Conservation (phyloP, 2,797 vertebrate species). For the Rousettus madagascariensis region DNA sequence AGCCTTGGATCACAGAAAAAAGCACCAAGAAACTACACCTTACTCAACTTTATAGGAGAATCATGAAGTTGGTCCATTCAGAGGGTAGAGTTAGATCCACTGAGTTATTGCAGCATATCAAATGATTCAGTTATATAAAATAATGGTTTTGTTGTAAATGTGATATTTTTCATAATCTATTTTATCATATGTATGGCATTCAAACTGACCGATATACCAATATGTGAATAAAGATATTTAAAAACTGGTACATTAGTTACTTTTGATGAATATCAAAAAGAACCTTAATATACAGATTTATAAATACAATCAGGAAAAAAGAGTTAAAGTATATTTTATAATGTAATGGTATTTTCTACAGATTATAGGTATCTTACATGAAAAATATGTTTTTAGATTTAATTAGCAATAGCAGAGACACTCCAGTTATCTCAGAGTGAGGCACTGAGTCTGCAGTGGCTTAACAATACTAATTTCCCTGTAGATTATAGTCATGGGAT, state of each 20-base stretch:
- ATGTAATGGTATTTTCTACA: not conserved
- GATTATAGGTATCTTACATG: not conserved
- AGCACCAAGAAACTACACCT: not conserved
- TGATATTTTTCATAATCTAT: not conserved
- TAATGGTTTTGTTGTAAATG: slow-evolving; percentile 12
- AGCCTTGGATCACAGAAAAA: not conserved
- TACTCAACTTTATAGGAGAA: not conserved
- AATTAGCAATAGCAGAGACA: not conserved
- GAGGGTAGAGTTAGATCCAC: not conserved
- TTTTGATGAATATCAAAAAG: slow-evolving; percentile 24
- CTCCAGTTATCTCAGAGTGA: not conserved
- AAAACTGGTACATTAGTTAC: not conserved
- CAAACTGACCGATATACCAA: slow-evolving; percentile 6
- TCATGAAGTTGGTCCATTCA: not conserved
- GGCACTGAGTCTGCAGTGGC: not conserved
- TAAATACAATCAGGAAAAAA: not conserved
- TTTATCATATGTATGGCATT: slow-evolving; percentile 17
- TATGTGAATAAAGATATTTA: slow-evolving; percentile 70
- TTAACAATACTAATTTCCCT: not conserved
- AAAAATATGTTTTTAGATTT: not conserved
- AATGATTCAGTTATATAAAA: not conserved
- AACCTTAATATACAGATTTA: not conserved
- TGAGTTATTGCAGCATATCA: not conserved
- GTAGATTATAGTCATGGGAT: too few relatives aligned
- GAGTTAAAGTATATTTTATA: not conserved